These are phyloP conservation scores for Scarus forsteni DNA, from an alignment of 2,797 vertebrate species.

Conservation along the genomic window DNA sequence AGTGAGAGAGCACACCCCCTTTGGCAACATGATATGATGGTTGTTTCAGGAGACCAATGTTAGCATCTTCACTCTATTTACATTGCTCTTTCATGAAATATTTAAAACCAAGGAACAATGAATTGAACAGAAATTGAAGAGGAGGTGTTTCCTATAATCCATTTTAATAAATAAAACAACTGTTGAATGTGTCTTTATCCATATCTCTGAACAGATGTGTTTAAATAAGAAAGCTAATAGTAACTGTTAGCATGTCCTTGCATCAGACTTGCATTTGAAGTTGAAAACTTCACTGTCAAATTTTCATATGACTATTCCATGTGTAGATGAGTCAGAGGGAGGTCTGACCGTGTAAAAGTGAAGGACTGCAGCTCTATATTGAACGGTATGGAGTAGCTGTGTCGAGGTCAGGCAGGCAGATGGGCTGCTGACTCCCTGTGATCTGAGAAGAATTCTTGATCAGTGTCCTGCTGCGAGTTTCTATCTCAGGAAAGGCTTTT, in stretches of 20 bases:
- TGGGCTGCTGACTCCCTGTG: background rate
- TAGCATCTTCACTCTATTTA: no score
- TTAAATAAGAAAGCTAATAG: slow-evolving; percentile 23
- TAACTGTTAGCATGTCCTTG: slow-evolving; percentile 36
- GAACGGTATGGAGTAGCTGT: slow-evolving; percentile 1
- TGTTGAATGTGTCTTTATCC: slow-evolving; percentile 24
- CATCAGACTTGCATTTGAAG: slow-evolving; percentile 28
- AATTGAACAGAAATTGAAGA: no score
- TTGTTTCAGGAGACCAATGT: no score
- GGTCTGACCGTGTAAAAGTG: slow-evolving; percentile 5
- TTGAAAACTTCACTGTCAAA: slow-evolving; percentile 8
- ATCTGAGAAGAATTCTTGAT: slow-evolving; percentile 1
- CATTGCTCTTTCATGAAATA: no score
- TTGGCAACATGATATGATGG: no score
- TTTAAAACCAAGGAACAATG: no score
- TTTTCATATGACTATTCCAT: slow-evolving; percentile 9
- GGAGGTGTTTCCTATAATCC: no score
- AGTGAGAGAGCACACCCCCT: no score
- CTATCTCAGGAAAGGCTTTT: background rate
- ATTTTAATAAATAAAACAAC: slow-evolving; percentile 25
- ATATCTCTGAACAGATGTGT: slow-evolving; percentile 29
- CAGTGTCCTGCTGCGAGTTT: slow-evolving; percentile 3
- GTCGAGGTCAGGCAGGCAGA: slow-evolving; percentile 6
- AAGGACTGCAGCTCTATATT: background rate
- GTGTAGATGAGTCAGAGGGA: slow-evolving; percentile 27